Base-by-base conservation (phyloP, 2,113 vertebrate species). In the Toxostoma redivivum region DNA sequence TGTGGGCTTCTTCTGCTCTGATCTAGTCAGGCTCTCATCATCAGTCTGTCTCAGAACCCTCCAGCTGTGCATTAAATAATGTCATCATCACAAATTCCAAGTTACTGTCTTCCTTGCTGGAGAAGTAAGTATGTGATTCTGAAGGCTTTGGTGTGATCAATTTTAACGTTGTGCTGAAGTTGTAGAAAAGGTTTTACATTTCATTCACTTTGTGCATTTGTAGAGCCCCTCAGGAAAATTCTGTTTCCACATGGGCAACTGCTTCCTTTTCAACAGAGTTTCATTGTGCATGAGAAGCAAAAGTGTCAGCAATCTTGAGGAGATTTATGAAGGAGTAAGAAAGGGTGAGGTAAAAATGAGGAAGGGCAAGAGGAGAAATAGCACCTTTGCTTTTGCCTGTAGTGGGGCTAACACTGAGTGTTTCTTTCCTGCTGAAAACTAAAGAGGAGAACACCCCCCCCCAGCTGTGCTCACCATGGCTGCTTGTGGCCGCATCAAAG, bases 401-500 rank as follows among this genome's bases (percentile, higher is more conserved):
- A 23, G 5, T 4, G 15, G 5, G 3, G 4, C 10, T n/a, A 12
- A 31, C 7, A 5, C 31, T 50, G 14, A 30, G 5, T 69, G 9
- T 48, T 74, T 65, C 37, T 53, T 53, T 72, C 10, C 38, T 58
- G 69, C 20, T 58, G 12, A 33, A 0, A 53, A 28, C n/a, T 42
- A 2, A 47, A 31, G 23, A 47, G 21, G 17, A n/a, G 16, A 69
- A 51, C 38, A 74, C 15, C 20, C 31, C 23, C 31, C 23, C 33
- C 27, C 12, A 35, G 38, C 16, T 65, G 35, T 30, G 27, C 74
- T 81, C 50, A 15, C 33, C 25, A 2, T 11, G 18, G 27, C 42
- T 81, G 47, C 38, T 73, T 42, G 27, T 42, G 82, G 38, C 48
- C 80, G 7, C 37, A 31, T 27, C 0, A 0, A 21, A 47, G 19